Base-by-base conservation (phyloP, 2,113 vertebrate species). In the Callaeas wilsoni region DNA sequence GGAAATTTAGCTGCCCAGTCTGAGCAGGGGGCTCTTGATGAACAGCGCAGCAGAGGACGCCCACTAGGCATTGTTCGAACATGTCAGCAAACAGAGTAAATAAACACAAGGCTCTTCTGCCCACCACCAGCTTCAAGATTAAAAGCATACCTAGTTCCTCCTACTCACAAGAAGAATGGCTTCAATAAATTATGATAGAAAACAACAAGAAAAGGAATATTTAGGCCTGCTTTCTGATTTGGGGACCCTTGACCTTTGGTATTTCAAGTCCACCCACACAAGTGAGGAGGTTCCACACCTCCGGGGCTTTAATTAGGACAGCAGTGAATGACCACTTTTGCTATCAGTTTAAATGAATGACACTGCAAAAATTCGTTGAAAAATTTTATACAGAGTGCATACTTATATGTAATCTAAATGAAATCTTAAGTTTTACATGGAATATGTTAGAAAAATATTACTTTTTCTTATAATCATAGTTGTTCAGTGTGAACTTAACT, bases 41-140 rank as follows among this genome's bases (percentile, higher is more conserved):
- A 80, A 18, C 0, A 4, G 46, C 1, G 1, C 42, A 1, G 3
- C 1, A 2, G 12, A 0, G 2, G 12, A 52, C 4, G 15, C 13
- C 37, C 59, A 37, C 32, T 0, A 0, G 57, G 49, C 20, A 80
- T 22, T 37, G 27, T 20, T 68, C 60, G 70, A 73, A 77, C 26
- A 5, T 0, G 0, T 21, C 78, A 85, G 30, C 0, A 3, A 68
- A 44, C 11, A 56, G 15, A 55, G 7, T 10, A 37, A 85, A 90
- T 30, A 46, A 71, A 85, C 30, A 75, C 15, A 75, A 79, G 70
- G 4, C 1, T 4, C 13, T 75, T 15, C n/a, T 60, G 13, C n/a
- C 29, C 41, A 62, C 23, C 23, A 30, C 9, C 1, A 14, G 3
- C 12, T 62, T 85, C 33, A 55, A 87, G 33, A 90, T 8, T 29